Evolutionary conservation across 2,797 vertebrate genomes (phyloP), one percentile per base, ranked within the genome.

Genomic region (Ataeniobius toweri): DNA sequence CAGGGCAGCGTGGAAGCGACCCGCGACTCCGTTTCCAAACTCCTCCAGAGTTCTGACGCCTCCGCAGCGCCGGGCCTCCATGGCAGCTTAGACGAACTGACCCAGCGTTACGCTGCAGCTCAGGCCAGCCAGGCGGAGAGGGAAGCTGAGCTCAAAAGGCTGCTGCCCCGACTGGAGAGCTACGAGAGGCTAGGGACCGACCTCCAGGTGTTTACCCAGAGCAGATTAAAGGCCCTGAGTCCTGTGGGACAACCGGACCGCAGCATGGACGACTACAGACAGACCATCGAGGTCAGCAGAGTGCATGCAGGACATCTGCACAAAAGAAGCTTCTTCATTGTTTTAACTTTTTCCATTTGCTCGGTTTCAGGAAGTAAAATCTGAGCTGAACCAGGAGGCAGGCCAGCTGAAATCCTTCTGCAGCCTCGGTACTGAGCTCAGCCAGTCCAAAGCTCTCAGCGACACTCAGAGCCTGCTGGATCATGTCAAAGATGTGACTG

Each of bases 1-100:
- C 97, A 94, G 88, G 97, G 98, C 94, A 97, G 97, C 51, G 94
- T 99, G 83, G 97, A 98, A 0, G 96, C 98, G 73, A 99, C 97
- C 0, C 94, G 92, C 0, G 97, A 98, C 83, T 97, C 98, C 26
- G 94, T 99, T 76, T 96, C 95, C 0, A 95, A 75, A 20, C 97
- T 99, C 76, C 95, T 94, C 9, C 96, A 96, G 91, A 96, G 96
- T 0, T 93, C 97, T 0, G 97, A 98, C 77, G 93, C 96, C 65
- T 84, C 93, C 77, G 94, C 96, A 0, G 96, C 97, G 4, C 93
- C 96, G 0, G 94, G 95, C 41, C 96, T 99, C 80, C 96, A 96
- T 91, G 90, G 89, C 81, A 93, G 97, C 73, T 92, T 99, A 79
- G 94, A 94, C 0, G 93, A 96, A 61, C 96, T 94, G 75, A 96